Base-by-base conservation (phyloP, 2,113 vertebrate genomes). In the Sylvietta virens region DNA sequence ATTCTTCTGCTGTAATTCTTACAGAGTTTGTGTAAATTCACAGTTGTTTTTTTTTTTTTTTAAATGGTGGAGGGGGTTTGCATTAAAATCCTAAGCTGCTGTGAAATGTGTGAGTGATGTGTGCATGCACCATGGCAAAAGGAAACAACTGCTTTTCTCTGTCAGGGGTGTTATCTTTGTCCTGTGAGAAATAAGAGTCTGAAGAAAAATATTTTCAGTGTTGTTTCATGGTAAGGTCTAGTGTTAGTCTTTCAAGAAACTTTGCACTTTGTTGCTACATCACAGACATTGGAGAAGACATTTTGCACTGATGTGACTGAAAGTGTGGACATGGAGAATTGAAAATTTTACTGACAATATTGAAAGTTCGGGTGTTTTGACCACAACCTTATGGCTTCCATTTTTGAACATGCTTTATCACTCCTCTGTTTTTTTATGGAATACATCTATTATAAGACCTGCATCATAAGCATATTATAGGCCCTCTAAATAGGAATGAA, bases 11-110 rank as follows among this genome's bases (percentile, higher is more conserved):
- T 70, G 6, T 53, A 70, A 18, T 6, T 67, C 22, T 61, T 67
- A 30, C 3, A 62, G 33, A 64, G 5, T 64, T 56, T 72, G 27
- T 88, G 18, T 61, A 53, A 86, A 81, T 65, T 81, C 58, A 76
- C 39, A 54, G 31, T 58, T 66, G 8, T 79, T 72, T 37, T 57
- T 81, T 73, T n/a, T n/a, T n/a, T n/a, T n/a, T n/a, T n/a, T n/a
- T n/a, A 86, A 48, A 10, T 21, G 8, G 9, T 22, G 26, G 5
- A n/a, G n/a, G 1, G 13, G 16, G 0, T 18, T 14, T 62, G 28
- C 5, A 24, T 64, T 27, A 58, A 83, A 53, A 40, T 54, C 31
- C 17, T 70, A 16, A 81, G 40, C 13, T 50, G 23, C 48, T 72
- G 1, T 44, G 27, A 65, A 92, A 56, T 65, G 19, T 40, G 7